Percentiles rank a stretch among this genome's conserved stretches.
Evolutionary conservation across 2,113 vertebrate genomes (phyloP).

Genomic region (Petrocephalus zakoni): DNA sequence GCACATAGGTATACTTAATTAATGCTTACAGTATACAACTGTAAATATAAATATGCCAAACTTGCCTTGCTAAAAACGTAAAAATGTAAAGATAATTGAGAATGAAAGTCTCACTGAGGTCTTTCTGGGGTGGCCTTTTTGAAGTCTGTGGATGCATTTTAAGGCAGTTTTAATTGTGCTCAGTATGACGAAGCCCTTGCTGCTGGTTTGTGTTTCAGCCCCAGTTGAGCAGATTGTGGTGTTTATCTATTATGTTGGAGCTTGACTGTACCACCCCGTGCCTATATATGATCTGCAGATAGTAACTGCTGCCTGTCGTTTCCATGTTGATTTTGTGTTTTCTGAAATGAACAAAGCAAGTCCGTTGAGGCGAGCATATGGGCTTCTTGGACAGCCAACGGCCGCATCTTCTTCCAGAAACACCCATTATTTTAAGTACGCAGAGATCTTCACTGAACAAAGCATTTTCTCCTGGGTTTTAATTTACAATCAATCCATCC

Average conservation of each 20-base stretch:
- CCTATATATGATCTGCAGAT: not conserved
- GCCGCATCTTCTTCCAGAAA: not conserved
- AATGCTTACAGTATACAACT: not conserved
- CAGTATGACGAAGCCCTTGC: not conserved
- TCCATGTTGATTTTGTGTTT: not conserved
- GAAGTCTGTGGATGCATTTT: not conserved
- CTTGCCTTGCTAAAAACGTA: not conserved
- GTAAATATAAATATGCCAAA: not conserved
- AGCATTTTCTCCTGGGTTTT: slow-evolving; percentile 10
- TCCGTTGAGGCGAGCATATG: not conserved
- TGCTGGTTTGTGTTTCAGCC: not conserved
- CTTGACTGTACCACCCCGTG: not conserved
- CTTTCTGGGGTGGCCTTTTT: not conserved
- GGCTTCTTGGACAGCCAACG: not conserved
- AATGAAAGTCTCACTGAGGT: not conserved
- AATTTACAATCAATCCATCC: slow-evolving; percentile 11
- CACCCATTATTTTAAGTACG: not conserved
- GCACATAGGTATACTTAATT: not conserved
- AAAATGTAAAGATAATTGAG: not conserved
- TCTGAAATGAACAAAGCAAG: not conserved
- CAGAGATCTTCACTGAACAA: not conserved
- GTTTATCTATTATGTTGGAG: not conserved
- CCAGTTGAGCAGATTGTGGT: not conserved
- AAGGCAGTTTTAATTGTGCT: not conserved
- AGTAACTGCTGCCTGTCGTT: not conserved